These are phyloP conservation scores for Lamellibrachia columna DNA, from an alignment of 2,888 invertebrate species.

Conservation along the genomic window DNA sequence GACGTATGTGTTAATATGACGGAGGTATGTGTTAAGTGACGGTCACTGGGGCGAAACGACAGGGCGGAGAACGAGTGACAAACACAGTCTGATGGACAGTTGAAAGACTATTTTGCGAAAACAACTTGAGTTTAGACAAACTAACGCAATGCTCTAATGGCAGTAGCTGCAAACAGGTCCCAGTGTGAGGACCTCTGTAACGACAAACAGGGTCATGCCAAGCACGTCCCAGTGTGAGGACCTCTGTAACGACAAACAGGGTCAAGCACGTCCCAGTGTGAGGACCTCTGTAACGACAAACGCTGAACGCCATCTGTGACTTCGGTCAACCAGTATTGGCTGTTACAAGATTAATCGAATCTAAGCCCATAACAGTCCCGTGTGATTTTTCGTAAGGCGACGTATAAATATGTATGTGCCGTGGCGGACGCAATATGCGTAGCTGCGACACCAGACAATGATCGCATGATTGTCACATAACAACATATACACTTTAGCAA, in stretches of 20 bases:
- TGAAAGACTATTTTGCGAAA: not conserved
- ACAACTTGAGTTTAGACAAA: not conserved
- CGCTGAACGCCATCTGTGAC: not conserved
- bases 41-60: not conserved
- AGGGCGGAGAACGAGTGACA: not conserved
- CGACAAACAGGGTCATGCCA: not conserved
- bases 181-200: no score
- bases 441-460: not conserved
- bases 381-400: not conserved
- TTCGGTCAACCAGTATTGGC: not conserved
- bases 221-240: not conserved
- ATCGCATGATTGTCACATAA: not conserved
- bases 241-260: not conserved
- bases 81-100: not conserved
- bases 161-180: not conserved
- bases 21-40: no score
- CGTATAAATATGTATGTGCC: not conserved
- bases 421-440: not conserved
- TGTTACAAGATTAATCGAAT: conserved; percentile 6
- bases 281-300: not conserved
- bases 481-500: not conserved
- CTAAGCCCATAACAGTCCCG: not conserved
- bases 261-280: not conserved
- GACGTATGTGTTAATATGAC: not conserved
- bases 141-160: not conserved